These are phyloP conservation scores for Tinea trinotella DNA, from an alignment of 2,888 invertebrate genomes.

Conservation along the genomic window DNA sequence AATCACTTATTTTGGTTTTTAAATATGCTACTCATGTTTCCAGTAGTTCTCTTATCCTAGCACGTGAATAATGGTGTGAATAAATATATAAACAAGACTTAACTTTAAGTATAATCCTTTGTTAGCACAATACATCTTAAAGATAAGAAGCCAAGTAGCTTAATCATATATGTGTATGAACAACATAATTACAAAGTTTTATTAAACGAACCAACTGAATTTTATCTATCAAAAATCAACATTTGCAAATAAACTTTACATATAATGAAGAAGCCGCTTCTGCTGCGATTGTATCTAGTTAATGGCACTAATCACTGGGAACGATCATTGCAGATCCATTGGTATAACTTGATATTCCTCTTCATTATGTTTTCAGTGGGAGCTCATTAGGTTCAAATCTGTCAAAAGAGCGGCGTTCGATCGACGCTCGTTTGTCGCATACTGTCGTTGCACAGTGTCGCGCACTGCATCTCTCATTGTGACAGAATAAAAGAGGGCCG, in stretches of 20 bases:
- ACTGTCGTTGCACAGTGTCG: constrained; percentile 32
- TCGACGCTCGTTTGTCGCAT: constrained; percentile 43
- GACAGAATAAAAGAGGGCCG: constrained; percentile 45
- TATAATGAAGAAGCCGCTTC: neutral
- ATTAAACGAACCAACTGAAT: neutral
- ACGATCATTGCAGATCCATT: constrained; percentile 10
- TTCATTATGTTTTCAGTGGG: constrained; percentile 43
- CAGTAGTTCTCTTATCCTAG: too few relatives aligned
- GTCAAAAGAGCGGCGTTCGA: constrained; percentile 37
- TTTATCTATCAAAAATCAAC: neutral
- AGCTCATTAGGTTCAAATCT: constrained; percentile 51
- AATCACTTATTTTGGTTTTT: too few relatives aligned
- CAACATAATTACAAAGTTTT: neutral
- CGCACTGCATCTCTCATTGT: constrained; percentile 43
- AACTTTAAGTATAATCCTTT: too few relatives aligned
- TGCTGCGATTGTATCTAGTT: neutral
- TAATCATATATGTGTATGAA: too few relatives aligned
- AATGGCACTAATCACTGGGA: constrained; percentile 10
- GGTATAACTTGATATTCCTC: constrained; percentile 37
- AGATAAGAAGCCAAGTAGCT: too few relatives aligned
- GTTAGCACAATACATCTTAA: too few relatives aligned
- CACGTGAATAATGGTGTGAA: too few relatives aligned
- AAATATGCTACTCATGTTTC: too few relatives aligned
- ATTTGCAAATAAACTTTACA: constrained; percentile 2
- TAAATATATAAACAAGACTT: too few relatives aligned